Conservation (phyloP, 2,888 invertebrate species). For the Pantelozetes paolii region DNA sequence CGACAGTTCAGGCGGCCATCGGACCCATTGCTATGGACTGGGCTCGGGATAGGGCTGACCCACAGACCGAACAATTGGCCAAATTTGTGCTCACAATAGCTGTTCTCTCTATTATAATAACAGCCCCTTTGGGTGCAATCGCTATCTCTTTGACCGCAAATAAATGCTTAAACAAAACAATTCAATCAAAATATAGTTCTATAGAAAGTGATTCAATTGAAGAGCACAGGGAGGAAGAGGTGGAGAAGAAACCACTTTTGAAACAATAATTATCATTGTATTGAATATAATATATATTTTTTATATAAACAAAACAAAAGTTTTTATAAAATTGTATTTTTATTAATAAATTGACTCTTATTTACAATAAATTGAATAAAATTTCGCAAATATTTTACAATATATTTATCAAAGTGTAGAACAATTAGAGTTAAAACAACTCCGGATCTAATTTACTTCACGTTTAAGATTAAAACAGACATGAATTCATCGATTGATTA, state of each 20-base stretch:
- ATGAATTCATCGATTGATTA: too few species aligned
- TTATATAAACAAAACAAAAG: too few species aligned
- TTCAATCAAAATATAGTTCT: too few species aligned
- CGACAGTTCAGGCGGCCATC: conserved; percentile 78
- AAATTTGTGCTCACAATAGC: conserved; percentile 66
- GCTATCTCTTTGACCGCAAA: conserved; percentile 24
- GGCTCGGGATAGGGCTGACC: conserved; percentile 19
- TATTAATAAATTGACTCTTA: not conserved
- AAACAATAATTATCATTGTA: too few species aligned
- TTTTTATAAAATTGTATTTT: not conserved
- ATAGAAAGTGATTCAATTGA: not conserved
- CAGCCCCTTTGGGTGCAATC: conserved; percentile 62
- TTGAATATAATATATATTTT: too few species aligned
- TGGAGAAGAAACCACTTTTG: not conserved
- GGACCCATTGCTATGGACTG: conserved; percentile 62
- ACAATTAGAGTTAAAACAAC: not conserved
- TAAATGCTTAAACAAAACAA: not conserved
- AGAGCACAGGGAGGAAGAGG: not conserved
- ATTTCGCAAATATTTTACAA: conserved; percentile 7
- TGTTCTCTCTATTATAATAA: conserved; percentile 74
- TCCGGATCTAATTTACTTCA: not conserved
- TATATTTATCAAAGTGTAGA: not conserved
- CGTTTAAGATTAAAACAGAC: too few species aligned
- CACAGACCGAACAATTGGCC: not conserved
- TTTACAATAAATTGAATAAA: not conserved